These are phyloP conservation scores for Tetragonula clypearis DNA, from an alignment of 1,140 invertebrate genomes.

Conservation along the genomic window DNA sequence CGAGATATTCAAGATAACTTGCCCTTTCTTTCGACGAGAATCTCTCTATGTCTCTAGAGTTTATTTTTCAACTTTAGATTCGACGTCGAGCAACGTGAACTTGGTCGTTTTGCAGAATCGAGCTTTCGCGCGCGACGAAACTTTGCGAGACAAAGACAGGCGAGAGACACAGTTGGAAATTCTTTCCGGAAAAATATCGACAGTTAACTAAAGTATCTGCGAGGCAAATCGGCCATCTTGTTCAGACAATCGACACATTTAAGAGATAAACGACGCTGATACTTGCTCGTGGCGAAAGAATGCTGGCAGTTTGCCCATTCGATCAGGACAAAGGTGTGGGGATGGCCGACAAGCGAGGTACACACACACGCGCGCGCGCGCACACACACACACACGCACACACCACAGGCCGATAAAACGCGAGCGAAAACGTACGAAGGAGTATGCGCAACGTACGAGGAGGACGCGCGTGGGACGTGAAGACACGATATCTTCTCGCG, in stretches of 20 bases:
- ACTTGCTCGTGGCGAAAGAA: not conserved
- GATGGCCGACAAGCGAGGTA: slow-evolving; percentile 42
- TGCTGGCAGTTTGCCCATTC: slow-evolving; percentile 21
- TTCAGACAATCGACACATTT: not conserved
- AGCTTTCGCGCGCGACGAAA: too few relatives aligned
- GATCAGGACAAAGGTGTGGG: slow-evolving; percentile 18
- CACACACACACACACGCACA: not conserved
- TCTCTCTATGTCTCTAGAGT: too few relatives aligned
- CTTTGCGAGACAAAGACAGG: too few relatives aligned
- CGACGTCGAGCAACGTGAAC: too few relatives aligned
- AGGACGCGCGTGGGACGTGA: slow-evolving; percentile 61
- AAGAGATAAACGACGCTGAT: slow-evolving; percentile 2
- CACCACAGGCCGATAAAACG: slow-evolving; percentile 42
- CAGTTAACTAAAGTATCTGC: not conserved
- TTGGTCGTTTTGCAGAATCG: too few relatives aligned
- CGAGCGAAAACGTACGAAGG: slow-evolving; percentile 37
- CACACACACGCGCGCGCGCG: slow-evolving; percentile 19
- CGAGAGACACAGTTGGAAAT: not conserved
- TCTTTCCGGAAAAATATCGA: not conserved
- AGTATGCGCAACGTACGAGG: slow-evolving; percentile 34
- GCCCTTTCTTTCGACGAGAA: too few relatives aligned
- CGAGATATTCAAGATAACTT: too few relatives aligned
- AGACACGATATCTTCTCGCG: slow-evolving; percentile 56
- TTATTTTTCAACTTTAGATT: too few relatives aligned
- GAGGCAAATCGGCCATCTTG: not conserved